phyloP scores from a whole-genome alignment of 1,140 invertebrate genomes.

The Xylocopa sonorina region DNA sequence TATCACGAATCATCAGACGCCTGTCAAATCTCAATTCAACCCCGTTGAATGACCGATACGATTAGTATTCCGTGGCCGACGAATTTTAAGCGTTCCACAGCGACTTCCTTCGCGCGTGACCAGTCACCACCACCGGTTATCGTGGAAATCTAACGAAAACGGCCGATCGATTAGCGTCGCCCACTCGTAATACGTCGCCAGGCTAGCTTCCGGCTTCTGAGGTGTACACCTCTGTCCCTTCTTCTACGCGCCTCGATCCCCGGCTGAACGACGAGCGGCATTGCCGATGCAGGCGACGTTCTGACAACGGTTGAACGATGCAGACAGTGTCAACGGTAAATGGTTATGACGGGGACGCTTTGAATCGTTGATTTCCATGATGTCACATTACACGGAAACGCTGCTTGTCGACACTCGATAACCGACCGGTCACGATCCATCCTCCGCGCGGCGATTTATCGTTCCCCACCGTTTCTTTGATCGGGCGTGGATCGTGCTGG shows the following conservation, averaged over 20 bases:
- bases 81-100: conserved; percentile 21
- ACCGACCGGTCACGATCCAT: conserved; percentile 32
- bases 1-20: not conserved
- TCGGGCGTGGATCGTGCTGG: not conserved
- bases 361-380: conserved; percentile 75
- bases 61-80: conserved; percentile 20
- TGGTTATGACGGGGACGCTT: conserved; percentile 73
- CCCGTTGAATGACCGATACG: not conserved
- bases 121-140: not conserved
- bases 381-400: conserved; percentile 66
- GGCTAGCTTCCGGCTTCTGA: conserved; percentile 58
- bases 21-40: not conserved
- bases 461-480: not conserved
- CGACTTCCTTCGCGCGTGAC: conserved; percentile 56
- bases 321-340: conserved; percentile 76
- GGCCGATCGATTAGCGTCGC: conserved; percentile 47
- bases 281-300: conserved; percentile 69
- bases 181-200: conserved; percentile 33
- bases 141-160: conserved; percentile 52
- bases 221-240: not conserved
- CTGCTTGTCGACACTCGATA: conserved; percentile 47
- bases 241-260: not conserved
- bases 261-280: not conserved
- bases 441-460: conserved; percentile 28
- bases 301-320: conserved; percentile 73